Evolutionary conservation across 1,140 invertebrate genomes (phyloP).

Genomic region (Bombus terrestris): DNA sequence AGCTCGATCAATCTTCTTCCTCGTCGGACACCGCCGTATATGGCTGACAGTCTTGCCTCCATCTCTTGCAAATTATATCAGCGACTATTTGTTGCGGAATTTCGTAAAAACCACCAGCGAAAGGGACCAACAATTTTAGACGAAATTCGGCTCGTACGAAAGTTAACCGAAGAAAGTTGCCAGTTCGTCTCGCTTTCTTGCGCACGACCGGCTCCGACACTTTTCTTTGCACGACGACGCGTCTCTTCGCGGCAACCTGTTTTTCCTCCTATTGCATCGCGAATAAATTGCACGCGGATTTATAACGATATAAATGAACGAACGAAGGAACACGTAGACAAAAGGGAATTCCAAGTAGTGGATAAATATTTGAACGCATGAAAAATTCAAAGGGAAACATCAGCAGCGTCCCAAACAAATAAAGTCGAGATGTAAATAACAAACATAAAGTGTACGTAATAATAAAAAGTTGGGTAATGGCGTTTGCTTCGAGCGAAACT

Average conservation of each 20-base stretch:
- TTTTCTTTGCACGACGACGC: no score
- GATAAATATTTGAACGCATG: rapidly evolving
- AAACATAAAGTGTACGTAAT: background rate
- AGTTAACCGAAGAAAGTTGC: rapidly evolving
- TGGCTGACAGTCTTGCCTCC: background rate
- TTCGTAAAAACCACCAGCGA: background rate
- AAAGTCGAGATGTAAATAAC: background rate
- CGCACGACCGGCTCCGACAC: rapidly evolving
- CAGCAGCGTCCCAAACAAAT: rapidly evolving
- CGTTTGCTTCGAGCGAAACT: background rate
- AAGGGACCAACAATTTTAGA: background rate
- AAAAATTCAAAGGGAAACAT: background rate
- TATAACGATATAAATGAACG: no score
- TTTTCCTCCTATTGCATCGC: no score
- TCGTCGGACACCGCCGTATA: background rate
- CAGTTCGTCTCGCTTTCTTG: no score
- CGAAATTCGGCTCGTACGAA: background rate
- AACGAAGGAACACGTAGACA: no score
- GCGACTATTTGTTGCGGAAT: background rate
- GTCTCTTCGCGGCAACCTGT: no score
- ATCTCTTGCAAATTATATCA: background rate
- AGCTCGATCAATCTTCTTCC: slow-evolving; percentile 33
- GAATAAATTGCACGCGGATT: no score
- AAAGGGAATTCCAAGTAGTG: rapidly evolving
- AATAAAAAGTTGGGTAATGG: no score